These are phyloP conservation scores for Dendrolimus kikuchii DNA, from an alignment of 1,140 invertebrate species.

Conservation along the genomic window DNA sequence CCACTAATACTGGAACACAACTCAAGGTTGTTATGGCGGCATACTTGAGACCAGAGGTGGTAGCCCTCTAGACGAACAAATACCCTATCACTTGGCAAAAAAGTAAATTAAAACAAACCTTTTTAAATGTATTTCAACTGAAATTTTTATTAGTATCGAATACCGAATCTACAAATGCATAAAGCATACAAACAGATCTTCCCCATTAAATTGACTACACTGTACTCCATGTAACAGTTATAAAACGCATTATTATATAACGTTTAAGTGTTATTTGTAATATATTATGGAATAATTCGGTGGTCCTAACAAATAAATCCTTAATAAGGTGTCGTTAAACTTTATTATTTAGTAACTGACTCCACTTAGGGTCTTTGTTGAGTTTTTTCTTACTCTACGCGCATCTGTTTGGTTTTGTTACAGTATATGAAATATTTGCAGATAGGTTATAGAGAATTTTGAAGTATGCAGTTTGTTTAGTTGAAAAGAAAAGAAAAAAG, in stretches of 20 bases:
- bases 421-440: neutral
- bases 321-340: conserved; percentile 70
- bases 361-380: conserved; percentile 57
- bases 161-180: no score
- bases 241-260: conserved; percentile 18
- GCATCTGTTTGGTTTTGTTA: conserved; percentile 41
- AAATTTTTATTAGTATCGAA: no score
- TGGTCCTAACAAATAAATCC: conserved; percentile 61
- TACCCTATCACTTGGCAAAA: no score
- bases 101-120: no score
- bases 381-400: conserved; percentile 35
- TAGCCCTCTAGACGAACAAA: no score
- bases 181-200: no score
- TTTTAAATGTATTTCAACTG: no score
- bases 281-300: conserved; percentile 66
- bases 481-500: neutral
- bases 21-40: no score
- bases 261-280: conserved; percentile 58
- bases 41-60: no score
- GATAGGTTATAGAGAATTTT: no score
- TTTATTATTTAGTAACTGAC: conserved; percentile 70
- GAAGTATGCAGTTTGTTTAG: conserved; percentile 1
- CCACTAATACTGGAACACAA: no score
- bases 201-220: no score
- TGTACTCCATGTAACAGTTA: neutral